Conservation (phyloP, 2,797 vertebrate species). For the Orientallactaga sibirica region DNA sequence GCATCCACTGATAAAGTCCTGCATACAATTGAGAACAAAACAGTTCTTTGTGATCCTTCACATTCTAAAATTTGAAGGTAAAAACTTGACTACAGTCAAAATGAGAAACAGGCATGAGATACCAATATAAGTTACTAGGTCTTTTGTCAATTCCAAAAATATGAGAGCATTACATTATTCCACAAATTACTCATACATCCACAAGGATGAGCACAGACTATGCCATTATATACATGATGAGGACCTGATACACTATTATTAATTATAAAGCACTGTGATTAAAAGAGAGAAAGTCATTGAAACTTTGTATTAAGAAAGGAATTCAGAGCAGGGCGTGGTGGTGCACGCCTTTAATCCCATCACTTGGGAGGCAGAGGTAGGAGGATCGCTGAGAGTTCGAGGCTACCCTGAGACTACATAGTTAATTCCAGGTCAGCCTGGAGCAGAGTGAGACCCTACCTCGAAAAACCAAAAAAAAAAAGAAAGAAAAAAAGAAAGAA, state of each 20-base stretch:
- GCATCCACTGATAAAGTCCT: neutral
- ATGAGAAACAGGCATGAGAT: slow-evolving; percentile 3
- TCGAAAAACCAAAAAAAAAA: too few relatives aligned
- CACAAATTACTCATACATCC: slow-evolving; percentile 51
- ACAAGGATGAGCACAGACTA: slow-evolving; percentile 28
- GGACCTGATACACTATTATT: slow-evolving; percentile 4
- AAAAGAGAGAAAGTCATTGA: slow-evolving; percentile 30
- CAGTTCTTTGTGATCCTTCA: neutral
- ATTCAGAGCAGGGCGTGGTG: neutral
- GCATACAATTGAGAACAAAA: neutral
- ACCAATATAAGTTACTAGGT: slow-evolving; percentile 22
- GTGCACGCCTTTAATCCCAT: too few relatives aligned
- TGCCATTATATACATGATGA: slow-evolving; percentile 7
- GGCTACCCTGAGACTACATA: too few relatives aligned
- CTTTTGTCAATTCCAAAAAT: slow-evolving; percentile 48
- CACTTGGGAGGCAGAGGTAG: too few relatives aligned
- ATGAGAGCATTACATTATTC: slow-evolving; percentile 43
- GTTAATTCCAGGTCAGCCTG: too few relatives aligned
- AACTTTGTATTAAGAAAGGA: slow-evolving; percentile 43
- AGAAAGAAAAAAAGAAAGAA: too few relatives aligned
- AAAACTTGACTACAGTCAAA: slow-evolving; percentile 54
- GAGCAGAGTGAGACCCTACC: too few relatives aligned
- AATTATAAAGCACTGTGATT: slow-evolving; percentile 62
- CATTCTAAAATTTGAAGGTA: slow-evolving; percentile 35
- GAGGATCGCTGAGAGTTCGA: too few relatives aligned